Base-by-base conservation (phyloP, 1,140 invertebrate genomes). In the Liolophura sinensis region DNA sequence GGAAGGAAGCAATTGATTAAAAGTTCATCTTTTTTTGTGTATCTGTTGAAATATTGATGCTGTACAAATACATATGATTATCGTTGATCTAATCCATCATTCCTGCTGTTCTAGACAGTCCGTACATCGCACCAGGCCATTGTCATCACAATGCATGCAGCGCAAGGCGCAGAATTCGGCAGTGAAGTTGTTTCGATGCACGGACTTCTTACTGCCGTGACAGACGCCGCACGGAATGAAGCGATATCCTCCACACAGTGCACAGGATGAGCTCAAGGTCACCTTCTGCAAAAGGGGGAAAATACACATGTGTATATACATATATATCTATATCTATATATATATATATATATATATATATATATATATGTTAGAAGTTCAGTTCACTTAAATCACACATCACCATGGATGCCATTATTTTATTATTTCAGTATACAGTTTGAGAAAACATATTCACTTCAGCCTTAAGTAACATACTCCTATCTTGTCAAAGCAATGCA, bases 101-200 rank as follows among this genome's bases (percentile, higher is more conserved):
- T 82, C 79, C 51, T 81, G 78, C 60, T 83, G 79, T 51, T 84
- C 77, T 7, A 74, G 54, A 83, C 94, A 97, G 58, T 90, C 87
- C 63, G 91, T 90, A 84, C 95, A 98, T 69, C 90, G 89, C 6
- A 97, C 91, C 14, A 98, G 87, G 47, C 95, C 96, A 15, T 94
- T 94, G 85, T 96, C 94, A 78, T 97, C 93, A 85, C 96, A 98
- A 76, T 93, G 93, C 91, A 95, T 96, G 85, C 96, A 98, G 73
- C 95, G 95, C n/a, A 98, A 87, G 0, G 95, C 93, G 55, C 95
- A 91, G 79, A 97, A 95, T 85, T 96, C 93, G 18, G 93, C 90
- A 0, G 94, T 96, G 81, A 97, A 97, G 74, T 96, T 91, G 84
- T 97, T 97, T 68, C 95, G 88, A 81, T 95, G 92, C 1, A 94